Evolutionary conservation across 2,797 vertebrate species (phyloP).

Genomic region (Gastrophryne carolinensis): DNA sequence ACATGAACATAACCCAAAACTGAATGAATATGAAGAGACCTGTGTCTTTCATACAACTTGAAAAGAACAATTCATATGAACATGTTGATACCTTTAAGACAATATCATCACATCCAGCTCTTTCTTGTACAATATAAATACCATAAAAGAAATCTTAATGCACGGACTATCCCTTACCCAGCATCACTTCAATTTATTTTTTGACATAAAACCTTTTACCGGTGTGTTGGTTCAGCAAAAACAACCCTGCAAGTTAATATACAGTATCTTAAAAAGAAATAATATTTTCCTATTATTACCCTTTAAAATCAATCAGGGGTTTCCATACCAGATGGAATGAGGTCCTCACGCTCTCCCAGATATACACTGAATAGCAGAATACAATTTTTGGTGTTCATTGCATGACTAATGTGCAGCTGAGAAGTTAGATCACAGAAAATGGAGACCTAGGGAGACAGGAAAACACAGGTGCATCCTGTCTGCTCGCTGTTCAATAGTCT

Average conservation of each 20-base stretch:
- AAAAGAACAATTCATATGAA: too few species aligned
- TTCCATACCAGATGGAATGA: not conserved
- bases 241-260: not conserved
- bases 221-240: not conserved
- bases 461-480: constrained; percentile 30
- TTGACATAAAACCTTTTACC: not conserved
- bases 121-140: too few species aligned
- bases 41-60: too few species aligned
- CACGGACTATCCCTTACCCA: too few species aligned
- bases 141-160: too few species aligned
- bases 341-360: not conserved
- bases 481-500: not conserved
- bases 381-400: not conserved
- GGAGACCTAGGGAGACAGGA: not conserved
- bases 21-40: too few species aligned
- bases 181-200: too few species aligned
- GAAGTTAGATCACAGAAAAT: constrained; percentile 34
- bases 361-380: not conserved
- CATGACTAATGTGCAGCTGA: constrained; percentile 29
- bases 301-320: not conserved
- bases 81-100: too few species aligned
- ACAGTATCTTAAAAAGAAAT: not conserved
- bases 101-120: too few species aligned
- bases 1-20: too few species aligned
- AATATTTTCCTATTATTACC: not conserved